Percentiles rank a stretch among this genome's conserved stretches.
These are phyloP conservation scores for Netelia fuscicornis DNA, from an alignment of 2,888 invertebrate genomes.

Conservation along the genomic window DNA sequence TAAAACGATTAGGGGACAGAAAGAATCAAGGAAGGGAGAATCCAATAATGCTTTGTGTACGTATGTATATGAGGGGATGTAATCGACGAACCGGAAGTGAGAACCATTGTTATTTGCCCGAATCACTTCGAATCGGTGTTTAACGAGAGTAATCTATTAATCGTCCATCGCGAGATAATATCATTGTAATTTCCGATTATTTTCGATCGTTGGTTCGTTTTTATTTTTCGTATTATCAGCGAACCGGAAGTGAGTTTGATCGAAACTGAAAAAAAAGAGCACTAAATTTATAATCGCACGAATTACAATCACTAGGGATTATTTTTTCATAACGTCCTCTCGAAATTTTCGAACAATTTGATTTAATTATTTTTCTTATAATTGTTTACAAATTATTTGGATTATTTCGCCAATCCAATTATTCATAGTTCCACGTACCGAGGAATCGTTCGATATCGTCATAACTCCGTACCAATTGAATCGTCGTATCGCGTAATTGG, in stretches of 20 bases:
- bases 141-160: background rate
- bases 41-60: too few relatives aligned
- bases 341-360: background rate
- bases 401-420: background rate
- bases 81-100: background rate
- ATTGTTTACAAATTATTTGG: background rate
- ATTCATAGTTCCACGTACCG: background rate
- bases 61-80: background rate
- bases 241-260: too few relatives aligned
- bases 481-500: background rate
- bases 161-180: background rate
- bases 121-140: background rate
- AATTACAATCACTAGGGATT: too few relatives aligned
- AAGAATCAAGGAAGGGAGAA: too few relatives aligned
- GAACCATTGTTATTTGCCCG: background rate
- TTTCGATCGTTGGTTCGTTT: too few relatives aligned
- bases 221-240: too few relatives aligned
- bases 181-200: too few relatives aligned
- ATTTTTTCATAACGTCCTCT: background rate
- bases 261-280: too few relatives aligned
- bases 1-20: background rate
- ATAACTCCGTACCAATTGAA: too few relatives aligned
- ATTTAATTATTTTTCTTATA: background rate
- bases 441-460: too few relatives aligned
- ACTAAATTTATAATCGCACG: too few relatives aligned